These are phyloP conservation scores for Ormyrus rosae DNA, from an alignment of 2,888 invertebrate genomes.

Conservation along the genomic window DNA sequence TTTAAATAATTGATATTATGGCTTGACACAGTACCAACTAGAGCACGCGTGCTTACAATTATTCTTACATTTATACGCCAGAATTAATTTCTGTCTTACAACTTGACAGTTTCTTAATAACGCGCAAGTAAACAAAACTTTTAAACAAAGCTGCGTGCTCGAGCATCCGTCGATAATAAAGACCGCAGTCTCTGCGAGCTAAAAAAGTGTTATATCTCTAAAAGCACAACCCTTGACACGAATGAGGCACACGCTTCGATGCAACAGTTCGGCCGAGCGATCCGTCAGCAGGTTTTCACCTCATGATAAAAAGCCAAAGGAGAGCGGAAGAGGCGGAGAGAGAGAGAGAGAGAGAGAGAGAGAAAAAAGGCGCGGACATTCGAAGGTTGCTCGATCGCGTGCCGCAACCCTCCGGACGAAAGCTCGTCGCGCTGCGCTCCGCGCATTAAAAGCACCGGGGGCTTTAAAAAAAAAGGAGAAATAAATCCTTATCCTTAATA, in stretches of 20 bases:
- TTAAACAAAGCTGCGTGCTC: too few species aligned
- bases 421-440: not conserved
- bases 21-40: too few species aligned
- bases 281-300: constrained; percentile 27
- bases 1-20: too few species aligned
- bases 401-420: not conserved
- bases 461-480: not conserved
- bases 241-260: constrained; percentile 5
- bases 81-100: too few species aligned
- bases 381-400: constrained; percentile 9
- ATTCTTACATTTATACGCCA: too few species aligned
- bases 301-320: not conserved
- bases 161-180: too few species aligned
- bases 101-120: too few species aligned
- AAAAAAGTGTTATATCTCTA: too few species aligned
- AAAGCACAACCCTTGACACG: constrained; percentile 22
- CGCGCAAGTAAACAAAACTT: too few species aligned
- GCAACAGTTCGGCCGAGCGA: constrained; percentile 33
- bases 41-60: too few species aligned
- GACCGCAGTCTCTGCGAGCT: too few species aligned
- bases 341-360: not conserved
- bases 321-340: not conserved
- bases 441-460: not conserved
- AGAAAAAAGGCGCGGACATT: constrained; percentile 31
- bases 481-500: constrained; percentile 22